Percentiles rank a stretch among this genome's conserved stretches.
Conservation (phyloP, 2,888 invertebrate species). For the Idaea straminata region DNA sequence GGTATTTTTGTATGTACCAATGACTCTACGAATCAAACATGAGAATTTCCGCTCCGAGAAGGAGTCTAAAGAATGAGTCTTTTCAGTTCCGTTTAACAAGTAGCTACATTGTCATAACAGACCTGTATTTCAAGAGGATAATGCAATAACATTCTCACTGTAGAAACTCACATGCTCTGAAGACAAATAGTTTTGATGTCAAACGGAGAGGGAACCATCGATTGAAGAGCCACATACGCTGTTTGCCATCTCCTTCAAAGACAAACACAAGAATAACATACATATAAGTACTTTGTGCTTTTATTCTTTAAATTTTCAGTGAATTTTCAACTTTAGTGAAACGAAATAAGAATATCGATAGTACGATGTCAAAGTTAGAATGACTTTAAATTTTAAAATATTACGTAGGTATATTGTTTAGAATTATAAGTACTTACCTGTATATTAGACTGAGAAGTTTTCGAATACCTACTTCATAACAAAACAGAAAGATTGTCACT, state of each 20-base stretch:
- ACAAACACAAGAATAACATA: constrained; percentile 73
- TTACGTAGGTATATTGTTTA: no score
- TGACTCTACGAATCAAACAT: background rate
- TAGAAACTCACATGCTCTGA: constrained; percentile 69
- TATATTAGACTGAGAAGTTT: no score
- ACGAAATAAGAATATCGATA: background rate
- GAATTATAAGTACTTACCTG: no score
- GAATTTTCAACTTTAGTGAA: constrained; percentile 27
- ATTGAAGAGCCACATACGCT: constrained; percentile 66
- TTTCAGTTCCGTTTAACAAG: constrained; percentile 13
- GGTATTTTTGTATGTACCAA: no score
- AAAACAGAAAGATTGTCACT: no score
- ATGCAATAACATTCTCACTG: constrained; percentile 53
- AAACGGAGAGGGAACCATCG: constrained; percentile 55
- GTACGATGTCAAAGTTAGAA: no score
- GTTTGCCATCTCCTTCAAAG: constrained; percentile 73
- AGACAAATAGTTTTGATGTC: constrained; percentile 74
- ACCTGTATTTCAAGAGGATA: constrained; percentile 53
- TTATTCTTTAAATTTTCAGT: constrained; percentile 18
- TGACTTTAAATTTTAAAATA: no score
- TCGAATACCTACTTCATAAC: no score
- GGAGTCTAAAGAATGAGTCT: background rate
- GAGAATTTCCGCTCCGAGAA: background rate
- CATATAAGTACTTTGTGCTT: constrained; percentile 44
- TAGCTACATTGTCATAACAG: constrained; percentile 30